Evolutionary conservation across 2,113 vertebrate species (phyloP), one percentile per base, ranked within the genome.

Genomic region (Actenoides hombroni): DNA sequence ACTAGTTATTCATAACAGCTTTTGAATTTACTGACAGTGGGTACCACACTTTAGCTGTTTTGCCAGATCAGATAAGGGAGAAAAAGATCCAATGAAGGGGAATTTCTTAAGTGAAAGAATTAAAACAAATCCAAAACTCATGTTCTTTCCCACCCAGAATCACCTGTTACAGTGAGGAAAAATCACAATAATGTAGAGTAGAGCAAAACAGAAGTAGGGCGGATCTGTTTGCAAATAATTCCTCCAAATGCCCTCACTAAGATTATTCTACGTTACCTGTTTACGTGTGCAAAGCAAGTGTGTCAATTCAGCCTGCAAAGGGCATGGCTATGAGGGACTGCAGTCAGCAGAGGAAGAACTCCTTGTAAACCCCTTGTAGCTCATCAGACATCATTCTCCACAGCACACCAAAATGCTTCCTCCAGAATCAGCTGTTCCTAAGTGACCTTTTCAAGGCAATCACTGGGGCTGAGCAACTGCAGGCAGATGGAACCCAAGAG

Each of bases 401-500:
- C 23, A 49, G 5, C 33, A 4, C 0, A 68, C 51, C 46, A 44
- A 87, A 85, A 71, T 1, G 3, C 21, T 64, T 53, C 29, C 49
- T 64, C 35, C 31, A 39, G 18, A n/a, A 46, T 9, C 56, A 82
- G 11, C 25, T 39, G 49, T 3, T 26, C 26, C 3, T 2, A 90
- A 74, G 5, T 2, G 19, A 31, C 10, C 0, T 11, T 44, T 65
- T 65, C n/a, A 29, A 53, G 51, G 39, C 1, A 15, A 9, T 3
- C 11, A 8, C 60, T 73, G 86, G 82, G 68, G 48, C 44, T 49
- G 90, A 75, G 28, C 67, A 49, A 3, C 59, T 56, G 57, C 61
- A 88, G 63, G 49, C 67, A 94, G 85, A 65, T 89, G 74, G 74
- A 97, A 93, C 28, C 56, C 73, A 54, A 86, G 83, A 94, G 63